These are phyloP conservation scores for Erpobdella octoculata DNA, from an alignment of 2,888 invertebrate genomes.

Conservation along the genomic window DNA sequence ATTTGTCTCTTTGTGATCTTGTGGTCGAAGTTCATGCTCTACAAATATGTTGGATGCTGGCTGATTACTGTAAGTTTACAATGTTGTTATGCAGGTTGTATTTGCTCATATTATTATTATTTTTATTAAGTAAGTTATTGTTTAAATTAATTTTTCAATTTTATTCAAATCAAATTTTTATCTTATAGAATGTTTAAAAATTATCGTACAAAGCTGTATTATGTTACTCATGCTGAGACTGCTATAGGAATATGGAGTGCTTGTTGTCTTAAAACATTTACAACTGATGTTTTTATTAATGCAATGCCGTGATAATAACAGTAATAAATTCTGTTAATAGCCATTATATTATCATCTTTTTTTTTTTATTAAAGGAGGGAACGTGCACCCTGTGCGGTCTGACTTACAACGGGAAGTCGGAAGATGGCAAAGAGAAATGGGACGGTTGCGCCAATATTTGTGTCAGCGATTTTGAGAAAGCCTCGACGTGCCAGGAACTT, in stretches of 20 bases:
- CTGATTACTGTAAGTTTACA: constrained; percentile 61
- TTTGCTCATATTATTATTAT: background rate
- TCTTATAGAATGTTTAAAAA: background rate
- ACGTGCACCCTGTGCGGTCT: constrained; percentile 64
- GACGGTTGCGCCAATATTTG: constrained; percentile 83
- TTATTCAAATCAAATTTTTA: background rate
- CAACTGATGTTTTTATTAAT: no score
- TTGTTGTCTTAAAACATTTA: no score
- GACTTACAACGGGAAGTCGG: constrained; percentile 66
- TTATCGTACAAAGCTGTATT: no score
- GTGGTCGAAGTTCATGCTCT: constrained; percentile 77
- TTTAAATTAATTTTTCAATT: background rate
- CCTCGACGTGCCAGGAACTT: constrained; percentile 70
- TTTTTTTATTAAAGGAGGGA: constrained; percentile 52
- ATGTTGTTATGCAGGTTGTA: background rate
- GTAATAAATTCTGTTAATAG: background rate
- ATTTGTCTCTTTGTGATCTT: constrained; percentile 58
- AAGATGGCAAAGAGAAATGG: constrained; percentile 46
- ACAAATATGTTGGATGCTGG: constrained; percentile 91
- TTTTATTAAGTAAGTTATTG: background rate
- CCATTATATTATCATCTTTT: background rate
- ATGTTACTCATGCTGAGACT: no score
- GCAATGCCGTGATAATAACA: no score
- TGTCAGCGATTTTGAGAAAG: constrained; percentile 70
- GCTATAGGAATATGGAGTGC: no score